These are phyloP conservation scores for Elgaria multicarinata DNA, from an alignment of 2,113 vertebrate species.

Conservation along the genomic window DNA sequence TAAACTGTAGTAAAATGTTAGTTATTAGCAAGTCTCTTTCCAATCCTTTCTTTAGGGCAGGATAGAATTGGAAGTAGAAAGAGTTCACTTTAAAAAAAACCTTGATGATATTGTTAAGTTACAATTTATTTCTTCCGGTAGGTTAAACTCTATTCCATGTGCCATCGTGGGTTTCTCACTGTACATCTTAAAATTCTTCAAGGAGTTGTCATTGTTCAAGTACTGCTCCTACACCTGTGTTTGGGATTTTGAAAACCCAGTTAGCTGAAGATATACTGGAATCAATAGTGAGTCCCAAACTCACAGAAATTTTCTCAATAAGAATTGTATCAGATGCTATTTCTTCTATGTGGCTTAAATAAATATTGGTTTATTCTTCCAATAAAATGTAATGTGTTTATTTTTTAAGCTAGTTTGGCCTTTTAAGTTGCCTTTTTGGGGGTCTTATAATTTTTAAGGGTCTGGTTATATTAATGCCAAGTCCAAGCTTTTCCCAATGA, in stretches of 20 bases:
- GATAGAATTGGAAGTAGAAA: neutral
- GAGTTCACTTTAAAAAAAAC: neutral
- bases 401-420: conserved; percentile 8
- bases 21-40: neutral
- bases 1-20: conserved; percentile 21
- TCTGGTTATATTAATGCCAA: conserved; percentile 7
- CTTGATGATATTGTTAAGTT: neutral
- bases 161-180: neutral
- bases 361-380: neutral
- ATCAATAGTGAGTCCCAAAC: neutral
- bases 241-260: neutral
- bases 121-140: neutral
- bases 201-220: neutral
- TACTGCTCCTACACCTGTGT: neutral
- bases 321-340: neutral
- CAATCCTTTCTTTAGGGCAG: conserved; percentile 20
- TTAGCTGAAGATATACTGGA: fast-evolving
- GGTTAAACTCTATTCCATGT: neutral
- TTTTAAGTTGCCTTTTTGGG: neutral
- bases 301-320: neutral
- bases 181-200: neutral
- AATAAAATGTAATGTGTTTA: conserved; percentile 26
- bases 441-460: neutral
- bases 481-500: conserved; percentile 11
- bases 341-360: neutral